phyloP scores from a whole-genome alignment of 1,140 invertebrate genomes.

The Himalopsyche phryganea region DNA sequence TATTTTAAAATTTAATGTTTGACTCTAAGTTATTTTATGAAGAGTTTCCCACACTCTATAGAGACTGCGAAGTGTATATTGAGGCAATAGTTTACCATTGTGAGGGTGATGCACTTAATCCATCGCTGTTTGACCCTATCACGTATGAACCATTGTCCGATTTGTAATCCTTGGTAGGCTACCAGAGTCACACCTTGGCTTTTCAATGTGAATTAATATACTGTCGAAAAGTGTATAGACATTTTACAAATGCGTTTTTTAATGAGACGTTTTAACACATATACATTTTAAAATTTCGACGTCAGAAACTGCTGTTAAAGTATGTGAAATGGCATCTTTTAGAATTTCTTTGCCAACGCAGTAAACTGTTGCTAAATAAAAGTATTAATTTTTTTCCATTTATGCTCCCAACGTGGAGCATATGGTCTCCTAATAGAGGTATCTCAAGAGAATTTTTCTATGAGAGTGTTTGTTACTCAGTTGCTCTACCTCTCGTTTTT shows the following conservation, averaged over 20 bases:
- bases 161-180: slow-evolving; percentile 11
- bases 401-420: too few relatives aligned
- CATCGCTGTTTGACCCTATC: slow-evolving; percentile 5
- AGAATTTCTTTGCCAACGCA: background rate
- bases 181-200: slow-evolving; percentile 14
- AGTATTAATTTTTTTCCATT: too few relatives aligned
- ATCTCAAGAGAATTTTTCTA: too few relatives aligned
- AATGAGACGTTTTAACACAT: slow-evolving; percentile 21
- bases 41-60: slow-evolving; percentile 11
- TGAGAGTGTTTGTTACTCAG: too few relatives aligned
- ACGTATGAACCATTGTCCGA: slow-evolving; percentile 22
- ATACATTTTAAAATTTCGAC: too few relatives aligned
- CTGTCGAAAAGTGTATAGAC: slow-evolving; percentile 4
- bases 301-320: too few relatives aligned
- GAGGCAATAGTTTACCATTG: background rate
- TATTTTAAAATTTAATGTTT: too few relatives aligned
- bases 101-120: slow-evolving; percentile 12
- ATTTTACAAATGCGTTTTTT: slow-evolving; percentile 17
- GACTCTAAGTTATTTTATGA: too few relatives aligned
- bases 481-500: too few relatives aligned
- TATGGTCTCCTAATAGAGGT: too few relatives aligned
- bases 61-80: background rate
- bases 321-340: too few relatives aligned
- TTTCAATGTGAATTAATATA: slow-evolving; percentile 22
- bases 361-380: background rate